Base-by-base conservation (phyloP, 1,140 invertebrate genomes). In the Oncopeltus fasciatus region DNA sequence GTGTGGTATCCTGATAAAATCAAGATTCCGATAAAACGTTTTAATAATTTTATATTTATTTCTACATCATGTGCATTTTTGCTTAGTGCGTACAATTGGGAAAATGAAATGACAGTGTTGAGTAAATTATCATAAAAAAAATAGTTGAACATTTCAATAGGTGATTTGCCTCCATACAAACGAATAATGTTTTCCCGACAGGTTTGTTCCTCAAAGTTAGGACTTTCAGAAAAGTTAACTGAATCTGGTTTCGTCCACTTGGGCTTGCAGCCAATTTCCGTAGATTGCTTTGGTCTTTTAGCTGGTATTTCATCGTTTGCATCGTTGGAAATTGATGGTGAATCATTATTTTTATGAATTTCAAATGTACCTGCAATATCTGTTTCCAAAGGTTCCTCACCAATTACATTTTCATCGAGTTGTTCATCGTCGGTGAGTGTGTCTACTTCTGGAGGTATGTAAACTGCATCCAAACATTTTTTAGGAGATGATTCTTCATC, bases 341-440 rank as follows among this genome's bases (percentile, higher is more conserved):
- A 11, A 43, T 47, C 27, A 53, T 27, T 27, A 61, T 33, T 61
- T 53, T 31, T 26, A 29, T 57, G 53, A 26, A 62, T 26, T 62
- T 62, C 61, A 20, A 46, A 62, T 44, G 61, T 62, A 57, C 38
- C 61, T 43, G 53, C 61, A 38, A 62, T 46, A 57, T 62, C 61
- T 18, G 43, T 47, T 20, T 29, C 27, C 18, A 24, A 20, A 20
- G 28, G 20, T 24, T 31, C 18, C 11, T 64, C 44, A 11, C 33
- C 58, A 46, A 26, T 46, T 47, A 64, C 21, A n/a, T 64, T 51
- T 28, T 59, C 62, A 60, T 64, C 57, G 31, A 64, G 14, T 2
- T 60, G 21, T 28, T 59, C 62, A 60, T 64, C 57, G 31, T 64
- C 62, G 12, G 27, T 60, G 18, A 64, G 28, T 64, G 26, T 28